phyloP scores from a whole-genome alignment of 2,797 vertebrate species.

The Odontamblyopus lacepedii region DNA sequence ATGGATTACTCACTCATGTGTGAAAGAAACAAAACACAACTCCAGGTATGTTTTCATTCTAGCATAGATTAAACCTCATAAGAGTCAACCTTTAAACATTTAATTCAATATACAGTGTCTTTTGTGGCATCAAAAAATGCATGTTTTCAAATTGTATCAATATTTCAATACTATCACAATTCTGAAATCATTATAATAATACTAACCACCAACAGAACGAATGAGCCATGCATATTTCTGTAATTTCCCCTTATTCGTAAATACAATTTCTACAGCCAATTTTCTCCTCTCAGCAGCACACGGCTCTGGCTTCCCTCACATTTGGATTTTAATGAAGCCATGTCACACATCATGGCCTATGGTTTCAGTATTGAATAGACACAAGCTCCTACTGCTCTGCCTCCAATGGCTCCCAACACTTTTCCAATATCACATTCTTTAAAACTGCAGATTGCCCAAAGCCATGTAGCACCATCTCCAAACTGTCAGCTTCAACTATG shows the following conservation, averaged over 20 bases:
- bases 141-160: too few species aligned
- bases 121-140: too few species aligned
- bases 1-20: too few species aligned
- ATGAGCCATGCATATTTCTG: background rate
- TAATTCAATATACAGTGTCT: too few species aligned
- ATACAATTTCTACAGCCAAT: background rate
- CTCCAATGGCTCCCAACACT: background rate
- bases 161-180: too few species aligned
- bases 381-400: background rate
- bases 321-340: constrained; percentile 8
- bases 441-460: constrained; percentile 21
- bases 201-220: background rate
- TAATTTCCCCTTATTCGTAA: background rate
- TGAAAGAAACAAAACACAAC: too few species aligned
- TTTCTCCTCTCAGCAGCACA: background rate
- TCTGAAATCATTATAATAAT: too few species aligned
- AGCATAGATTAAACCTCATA: too few species aligned
- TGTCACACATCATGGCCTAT: constrained; percentile 7
- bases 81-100: too few species aligned
- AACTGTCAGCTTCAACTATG: constrained; percentile 26
- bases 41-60: too few species aligned
- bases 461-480: constrained; percentile 22
- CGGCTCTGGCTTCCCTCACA: background rate
- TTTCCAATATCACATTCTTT: constrained; percentile 28
- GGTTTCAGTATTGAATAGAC: background rate